These are phyloP conservation scores for Hormaphis cornu DNA, from an alignment of 1,140 invertebrate genomes.

Conservation along the genomic window DNA sequence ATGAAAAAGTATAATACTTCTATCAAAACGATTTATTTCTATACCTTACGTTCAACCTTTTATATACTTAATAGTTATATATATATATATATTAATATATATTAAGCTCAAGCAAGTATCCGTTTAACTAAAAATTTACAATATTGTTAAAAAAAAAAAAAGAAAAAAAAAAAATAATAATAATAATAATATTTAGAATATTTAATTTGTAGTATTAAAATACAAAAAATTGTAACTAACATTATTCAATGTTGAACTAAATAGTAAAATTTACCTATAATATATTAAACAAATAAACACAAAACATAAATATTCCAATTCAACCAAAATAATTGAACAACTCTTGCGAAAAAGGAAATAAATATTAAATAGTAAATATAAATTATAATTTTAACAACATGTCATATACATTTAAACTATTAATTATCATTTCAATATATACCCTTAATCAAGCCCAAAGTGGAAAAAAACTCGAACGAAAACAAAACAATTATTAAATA, in stretches of 20 bases:
- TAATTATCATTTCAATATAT: conserved; percentile 18
- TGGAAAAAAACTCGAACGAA: conserved; percentile 20
- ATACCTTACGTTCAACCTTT: conserved; percentile 14
- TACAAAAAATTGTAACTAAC: conserved; percentile 12
- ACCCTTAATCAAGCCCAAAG: conserved; percentile 29
- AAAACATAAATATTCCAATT: conserved; percentile 20
- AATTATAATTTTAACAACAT: conserved; percentile 31
- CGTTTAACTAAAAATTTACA: conserved; percentile 9
- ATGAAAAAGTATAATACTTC: conserved; percentile 19
- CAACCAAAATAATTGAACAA: conserved; percentile 27
- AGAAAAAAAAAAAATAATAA: too few species aligned
- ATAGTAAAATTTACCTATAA: conserved; percentile 8
- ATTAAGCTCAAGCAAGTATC: conserved; percentile 27
- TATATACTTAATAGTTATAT: too few species aligned
- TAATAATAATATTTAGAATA: not conserved
- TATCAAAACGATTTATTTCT: conserved; percentile 1
- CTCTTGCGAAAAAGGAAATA: conserved; percentile 16
- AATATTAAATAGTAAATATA: conserved; percentile 29
- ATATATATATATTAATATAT: too few species aligned
- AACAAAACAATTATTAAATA: conserved; percentile 29
- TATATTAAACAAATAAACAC: conserved; percentile 26
- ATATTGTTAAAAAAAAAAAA: too few species aligned
- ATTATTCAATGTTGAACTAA: conserved; percentile 1
- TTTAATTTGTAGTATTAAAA: conserved; percentile 16
- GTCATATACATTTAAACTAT: conserved; percentile 19